Conservation (phyloP, 2,888 invertebrate genomes). For the Conops quadrifasciatus region DNA sequence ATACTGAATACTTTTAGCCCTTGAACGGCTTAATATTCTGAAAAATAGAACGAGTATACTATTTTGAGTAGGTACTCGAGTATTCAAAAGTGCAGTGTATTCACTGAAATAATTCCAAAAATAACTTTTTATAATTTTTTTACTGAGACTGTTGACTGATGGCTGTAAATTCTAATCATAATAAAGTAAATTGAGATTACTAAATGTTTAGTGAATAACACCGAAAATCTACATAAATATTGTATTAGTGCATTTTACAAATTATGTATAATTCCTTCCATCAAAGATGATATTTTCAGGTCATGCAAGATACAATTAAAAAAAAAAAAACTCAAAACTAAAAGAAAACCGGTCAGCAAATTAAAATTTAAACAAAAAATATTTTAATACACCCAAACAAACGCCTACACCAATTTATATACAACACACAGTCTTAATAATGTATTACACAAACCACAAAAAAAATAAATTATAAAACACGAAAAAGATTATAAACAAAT, state of each 20-base stretch:
- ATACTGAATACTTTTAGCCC: no score
- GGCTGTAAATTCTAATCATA: neutral
- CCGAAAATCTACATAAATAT: constrained; percentile 4
- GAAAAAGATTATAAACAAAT: neutral
- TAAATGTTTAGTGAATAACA: neutral
- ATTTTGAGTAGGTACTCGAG: no score
- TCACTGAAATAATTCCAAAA: no score
- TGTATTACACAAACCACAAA: neutral
- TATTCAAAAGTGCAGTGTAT: no score
- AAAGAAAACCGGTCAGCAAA: neutral
- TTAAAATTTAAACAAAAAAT: neutral
- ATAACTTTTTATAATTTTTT: no score
- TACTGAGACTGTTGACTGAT: no score
- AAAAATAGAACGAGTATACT: no score
- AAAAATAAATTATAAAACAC: neutral
- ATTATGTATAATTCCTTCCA: neutral
- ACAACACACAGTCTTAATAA: neutral
- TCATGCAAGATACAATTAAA: neutral
- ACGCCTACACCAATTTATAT: no score
- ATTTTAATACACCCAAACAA: neutral
- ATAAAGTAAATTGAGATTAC: neutral
- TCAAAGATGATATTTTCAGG: constrained; percentile 2
- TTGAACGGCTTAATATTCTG: no score
- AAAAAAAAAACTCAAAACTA: neutral
- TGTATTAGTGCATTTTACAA: neutral